Base-by-base conservation (phyloP, 2,113 vertebrate genomes). In the Trochalopteron elliotii region DNA sequence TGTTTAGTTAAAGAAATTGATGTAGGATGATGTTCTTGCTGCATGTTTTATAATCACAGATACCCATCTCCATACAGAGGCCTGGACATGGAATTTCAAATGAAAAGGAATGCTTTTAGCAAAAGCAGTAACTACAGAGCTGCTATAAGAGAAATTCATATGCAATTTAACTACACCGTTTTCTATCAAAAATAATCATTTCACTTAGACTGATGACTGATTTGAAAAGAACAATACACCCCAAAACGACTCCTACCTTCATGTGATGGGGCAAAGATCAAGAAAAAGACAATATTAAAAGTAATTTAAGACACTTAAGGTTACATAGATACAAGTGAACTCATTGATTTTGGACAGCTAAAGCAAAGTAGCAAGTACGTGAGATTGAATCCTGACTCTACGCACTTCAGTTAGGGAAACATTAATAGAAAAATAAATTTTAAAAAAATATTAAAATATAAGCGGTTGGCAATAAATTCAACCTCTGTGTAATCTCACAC, bases 41-140 rank as follows among this genome's bases (percentile, higher is more conserved):
- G 20, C 35, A 52, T 23, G 42, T 65, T 71, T 76, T 44, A 63
- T 19, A 60, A 30, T 24, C 61, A 75, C 15, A 60, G 15, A 44
- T 39, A 49, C 0, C 0, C 31, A 18, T 16, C 4, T 44, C 5
- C 8, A 49, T 15, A 25, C 17, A 56, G 55, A 50, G 33, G 23
- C 24, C 42, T 40, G 16, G 17, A 63, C 33, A 67, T 1, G 15
- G 33, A 68, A 71, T 47, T 89, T 76, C 47, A 79, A 2, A 15
- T 37, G 12, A 21, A 83, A 70, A 31, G 5, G 76, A 84, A 31
- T 15, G n/a, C 4, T 74, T 71, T 42, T 52, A 75, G 8, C 15
- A 71, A 55, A 78, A 75, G 55, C 37, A 70, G 42, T 37, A 70
- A 74, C 16, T 69, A 39, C n/a, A 74, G 24, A 59, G 18, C 5